A percentile compares a stretch with the other conserved stretches of the same genome.
Conservation (phyloP, 2,113 vertebrate species). For the Corvus cornix region DNA sequence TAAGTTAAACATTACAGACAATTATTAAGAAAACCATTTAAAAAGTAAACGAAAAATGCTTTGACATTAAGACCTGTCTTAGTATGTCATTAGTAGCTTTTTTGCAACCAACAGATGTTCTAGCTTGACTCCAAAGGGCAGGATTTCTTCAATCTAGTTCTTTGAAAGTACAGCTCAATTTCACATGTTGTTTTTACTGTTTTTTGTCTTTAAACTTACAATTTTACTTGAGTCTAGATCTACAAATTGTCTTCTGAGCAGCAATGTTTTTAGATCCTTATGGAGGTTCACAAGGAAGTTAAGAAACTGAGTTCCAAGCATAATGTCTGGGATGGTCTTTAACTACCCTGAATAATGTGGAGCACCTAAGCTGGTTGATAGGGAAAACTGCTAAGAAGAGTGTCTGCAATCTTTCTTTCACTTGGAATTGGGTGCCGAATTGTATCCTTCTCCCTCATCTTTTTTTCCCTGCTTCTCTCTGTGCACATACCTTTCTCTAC, state of each 20-base stretch:
- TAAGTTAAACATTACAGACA: background rate
- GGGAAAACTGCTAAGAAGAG: background rate
- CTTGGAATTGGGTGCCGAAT: background rate
- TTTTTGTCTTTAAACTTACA: background rate
- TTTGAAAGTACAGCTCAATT: background rate
- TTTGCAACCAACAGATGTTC: background rate
- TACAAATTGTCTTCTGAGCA: background rate
- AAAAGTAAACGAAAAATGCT: background rate
- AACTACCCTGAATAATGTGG: background rate
- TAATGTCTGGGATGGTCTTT: background rate
- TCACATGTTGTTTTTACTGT: background rate
- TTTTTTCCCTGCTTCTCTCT: fast-evolving
- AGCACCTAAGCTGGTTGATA: background rate
- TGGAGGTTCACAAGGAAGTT: background rate
- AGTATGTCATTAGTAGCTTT: background rate
- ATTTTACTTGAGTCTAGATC: background rate
- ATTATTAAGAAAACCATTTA: background rate
- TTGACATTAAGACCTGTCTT: background rate
- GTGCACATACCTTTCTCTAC: background rate
- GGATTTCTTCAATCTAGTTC: background rate
- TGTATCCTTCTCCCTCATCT: background rate
- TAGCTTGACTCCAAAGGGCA: background rate
- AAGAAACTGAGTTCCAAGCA: background rate
- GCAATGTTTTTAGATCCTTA: background rate
- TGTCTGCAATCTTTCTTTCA: background rate